A percentile compares a stretch with the other conserved stretches of the same genome.
phyloP scores from a whole-genome alignment of 2,888 invertebrate genomes.

The Aethes cnicana region DNA sequence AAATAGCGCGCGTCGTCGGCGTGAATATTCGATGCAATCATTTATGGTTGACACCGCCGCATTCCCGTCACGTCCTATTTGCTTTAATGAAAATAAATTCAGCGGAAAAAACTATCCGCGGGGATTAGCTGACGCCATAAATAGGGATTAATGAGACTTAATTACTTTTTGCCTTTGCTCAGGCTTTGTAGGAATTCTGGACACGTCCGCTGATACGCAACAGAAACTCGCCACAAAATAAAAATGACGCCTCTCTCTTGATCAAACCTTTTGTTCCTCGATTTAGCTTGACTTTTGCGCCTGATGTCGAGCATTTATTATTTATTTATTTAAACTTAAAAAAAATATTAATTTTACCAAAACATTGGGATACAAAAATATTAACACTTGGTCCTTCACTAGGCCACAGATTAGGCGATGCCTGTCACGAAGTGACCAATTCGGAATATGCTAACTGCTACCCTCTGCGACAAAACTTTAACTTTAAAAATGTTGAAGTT shows the following conservation, averaged over 20 bases:
- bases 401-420: too few relatives aligned
- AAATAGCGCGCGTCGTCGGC: constrained; percentile 21
- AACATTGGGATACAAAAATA: too few relatives aligned
- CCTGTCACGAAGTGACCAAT: too few relatives aligned
- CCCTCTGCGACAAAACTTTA: too few relatives aligned
- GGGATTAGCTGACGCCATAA: constrained; percentile 58
- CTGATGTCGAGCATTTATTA: neutral
- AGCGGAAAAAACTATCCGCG: constrained; percentile 44
- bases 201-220: constrained; percentile 52
- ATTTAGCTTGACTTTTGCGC: constrained; percentile 9
- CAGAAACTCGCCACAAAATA: constrained; percentile 22
- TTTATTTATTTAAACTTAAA: too few relatives aligned
- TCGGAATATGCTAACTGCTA: too few relatives aligned
- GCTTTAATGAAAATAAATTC: constrained; percentile 47
- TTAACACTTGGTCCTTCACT: too few relatives aligned
- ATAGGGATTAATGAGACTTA: constrained; percentile 69
- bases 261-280: constrained; percentile 23
- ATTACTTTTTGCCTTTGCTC: constrained; percentile 55
- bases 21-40: constrained; percentile 29
- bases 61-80: constrained; percentile 41
- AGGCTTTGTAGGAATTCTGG: constrained; percentile 45
- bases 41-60: constrained; percentile 36
- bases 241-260: constrained; percentile 24
- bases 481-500: too few relatives aligned
- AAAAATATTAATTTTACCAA: too few relatives aligned